These are phyloP conservation scores for Eupithecia tripunctaria DNA, from an alignment of 2,888 invertebrate species.

Conservation along the genomic window DNA sequence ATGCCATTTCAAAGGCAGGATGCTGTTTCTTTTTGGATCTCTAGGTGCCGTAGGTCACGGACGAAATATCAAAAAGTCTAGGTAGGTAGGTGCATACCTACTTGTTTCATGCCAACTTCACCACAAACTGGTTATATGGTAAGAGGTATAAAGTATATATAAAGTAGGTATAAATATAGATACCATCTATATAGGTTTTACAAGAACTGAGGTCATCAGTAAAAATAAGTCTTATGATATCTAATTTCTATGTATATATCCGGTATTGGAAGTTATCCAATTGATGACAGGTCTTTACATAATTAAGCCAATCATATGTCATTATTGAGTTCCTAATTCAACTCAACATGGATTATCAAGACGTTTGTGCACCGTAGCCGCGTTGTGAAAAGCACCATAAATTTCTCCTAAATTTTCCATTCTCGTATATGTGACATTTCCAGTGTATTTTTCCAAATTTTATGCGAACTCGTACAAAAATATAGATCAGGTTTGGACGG, in stretches of 20 bases:
- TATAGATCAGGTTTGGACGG: too few species aligned
- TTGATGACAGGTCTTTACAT: conserved; percentile 1
- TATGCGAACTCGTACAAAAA: not conserved
- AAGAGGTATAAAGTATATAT: not conserved
- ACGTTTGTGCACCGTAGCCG: too few species aligned
- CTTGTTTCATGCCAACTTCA: not conserved
- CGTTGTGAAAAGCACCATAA: not conserved
- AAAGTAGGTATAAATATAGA: not conserved
- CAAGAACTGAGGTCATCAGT: conserved; percentile 21
- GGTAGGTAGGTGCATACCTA: not conserved
- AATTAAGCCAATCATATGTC: not conserved
- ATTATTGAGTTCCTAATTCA: not conserved
- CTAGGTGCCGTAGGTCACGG: conserved; percentile 21
- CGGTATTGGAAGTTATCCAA: conserved; percentile 21
- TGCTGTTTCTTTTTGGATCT: not conserved
- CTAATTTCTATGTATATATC: conserved; percentile 18
- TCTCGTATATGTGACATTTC: not conserved
- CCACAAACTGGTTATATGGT: conserved; percentile 12
- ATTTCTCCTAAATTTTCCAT: not conserved
- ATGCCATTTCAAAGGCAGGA: not conserved
- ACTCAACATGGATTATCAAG: not conserved
- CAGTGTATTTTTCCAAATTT: not conserved
- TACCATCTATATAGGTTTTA: not conserved
- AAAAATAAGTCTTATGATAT: conserved; percentile 16
- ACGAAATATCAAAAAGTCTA: not conserved